Evolutionary conservation across 2,113 vertebrate genomes (phyloP).

Genomic region (Elephantulus edwardii): DNA sequence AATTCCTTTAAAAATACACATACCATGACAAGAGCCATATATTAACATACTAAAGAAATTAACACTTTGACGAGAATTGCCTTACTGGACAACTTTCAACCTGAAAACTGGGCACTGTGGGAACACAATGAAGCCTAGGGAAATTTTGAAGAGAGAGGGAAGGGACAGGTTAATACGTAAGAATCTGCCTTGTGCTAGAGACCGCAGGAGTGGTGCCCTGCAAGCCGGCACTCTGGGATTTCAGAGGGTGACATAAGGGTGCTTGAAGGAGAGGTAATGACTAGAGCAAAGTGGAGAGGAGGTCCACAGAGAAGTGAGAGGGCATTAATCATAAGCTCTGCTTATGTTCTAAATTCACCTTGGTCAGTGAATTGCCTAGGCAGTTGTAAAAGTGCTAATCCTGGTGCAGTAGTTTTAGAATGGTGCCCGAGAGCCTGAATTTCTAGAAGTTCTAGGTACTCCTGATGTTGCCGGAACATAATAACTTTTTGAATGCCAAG

Average conservation of each 20-base stretch:
- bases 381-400: conserved; percentile 34
- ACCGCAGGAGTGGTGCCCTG: neutral
- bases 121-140: neutral
- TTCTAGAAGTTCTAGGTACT: neutral
- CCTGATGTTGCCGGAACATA: neutral
- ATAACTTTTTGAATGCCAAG: neutral
- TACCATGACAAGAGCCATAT: neutral
- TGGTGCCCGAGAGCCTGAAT: neutral
- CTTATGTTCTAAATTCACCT: neutral
- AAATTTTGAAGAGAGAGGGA: neutral
- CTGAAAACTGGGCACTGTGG: neutral
- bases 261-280: neutral
- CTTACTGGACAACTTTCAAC: neutral
- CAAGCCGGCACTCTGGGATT: neutral
- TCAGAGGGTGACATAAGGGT: neutral
- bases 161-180: neutral
- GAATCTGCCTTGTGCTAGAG: neutral
- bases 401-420: neutral
- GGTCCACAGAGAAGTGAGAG: neutral
- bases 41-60: neutral
- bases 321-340: neutral
- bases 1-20: neutral
- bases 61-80: neutral
- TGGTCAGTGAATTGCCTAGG: neutral
- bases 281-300: neutral